phyloP scores from a whole-genome alignment of 2,888 invertebrate species.

The Xanthia icteritia region DNA sequence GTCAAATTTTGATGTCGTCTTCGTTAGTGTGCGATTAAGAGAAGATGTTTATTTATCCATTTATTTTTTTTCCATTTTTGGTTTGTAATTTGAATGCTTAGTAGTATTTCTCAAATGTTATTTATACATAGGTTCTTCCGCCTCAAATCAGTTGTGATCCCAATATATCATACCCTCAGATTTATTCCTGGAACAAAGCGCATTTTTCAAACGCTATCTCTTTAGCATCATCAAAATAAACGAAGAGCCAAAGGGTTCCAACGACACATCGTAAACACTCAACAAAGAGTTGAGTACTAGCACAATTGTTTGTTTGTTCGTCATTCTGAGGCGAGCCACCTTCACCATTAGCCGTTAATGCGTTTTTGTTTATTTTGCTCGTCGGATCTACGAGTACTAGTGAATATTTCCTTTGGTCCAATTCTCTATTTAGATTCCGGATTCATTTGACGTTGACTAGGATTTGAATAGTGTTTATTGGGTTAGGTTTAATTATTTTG shows the following conservation, averaged over 20 bases:
- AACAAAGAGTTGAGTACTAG: conserved; percentile 61
- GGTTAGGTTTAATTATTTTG: not conserved
- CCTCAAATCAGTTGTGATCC: not conserved
- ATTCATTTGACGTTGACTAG: conserved; percentile 18
- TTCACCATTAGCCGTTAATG: conserved; percentile 83
- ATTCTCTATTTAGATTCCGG: conserved; percentile 35
- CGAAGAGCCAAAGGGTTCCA: conserved; percentile 44
- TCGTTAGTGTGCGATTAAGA: not conserved
- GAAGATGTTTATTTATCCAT: not conserved
- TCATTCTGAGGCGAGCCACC: conserved; percentile 79
- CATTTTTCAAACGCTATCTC: conserved; percentile 47
- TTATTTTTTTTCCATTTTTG: not conserved
- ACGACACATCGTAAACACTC: conserved; percentile 57
- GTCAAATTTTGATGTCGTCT: not conserved
- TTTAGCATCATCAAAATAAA: conserved; percentile 62
- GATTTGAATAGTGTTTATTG: conserved; percentile 6
- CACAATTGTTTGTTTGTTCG: conserved; percentile 80
- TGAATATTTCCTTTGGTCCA: conserved; percentile 60
- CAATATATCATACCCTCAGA: conserved; percentile 41
- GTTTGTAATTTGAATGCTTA: not conserved
- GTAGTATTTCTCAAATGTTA: too few species aligned
- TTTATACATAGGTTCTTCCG: not conserved
- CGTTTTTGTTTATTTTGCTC: conserved; percentile 77
- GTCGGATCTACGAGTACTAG: conserved; percentile 54
- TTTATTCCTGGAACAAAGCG: conserved; percentile 62